Base-by-base conservation (phyloP, 2,113 vertebrate genomes). In the Aix galericulata region DNA sequence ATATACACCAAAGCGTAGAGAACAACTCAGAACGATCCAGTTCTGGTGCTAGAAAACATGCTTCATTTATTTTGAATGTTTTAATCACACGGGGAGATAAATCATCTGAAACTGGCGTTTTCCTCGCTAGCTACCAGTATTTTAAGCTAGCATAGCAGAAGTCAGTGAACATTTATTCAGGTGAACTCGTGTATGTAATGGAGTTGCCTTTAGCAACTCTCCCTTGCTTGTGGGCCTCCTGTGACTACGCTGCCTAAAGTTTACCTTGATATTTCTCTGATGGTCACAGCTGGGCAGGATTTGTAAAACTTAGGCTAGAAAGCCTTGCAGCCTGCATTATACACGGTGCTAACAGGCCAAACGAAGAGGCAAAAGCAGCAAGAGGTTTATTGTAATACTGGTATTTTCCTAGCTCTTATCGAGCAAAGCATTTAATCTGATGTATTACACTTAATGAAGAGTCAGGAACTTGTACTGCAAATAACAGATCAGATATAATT, bases 401-500 rank as follows among this genome's bases (percentile, higher is more conserved):
- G n/a, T 88, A 58, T 73, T 94, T 96, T 96, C 88, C 31, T 32
- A 87, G 80, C 80, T 85, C 31, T 94, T 82, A 95, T 85, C 0
- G 69, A 94, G 86, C 90, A 94, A 88, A 80, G 90, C 86, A 72
- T 95, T 97, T 97, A 96, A 95, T 93, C 83, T 93, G 91, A 96
- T 94, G 92, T 69, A 93, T 93, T 95, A 91, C 86, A 91, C 85
- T 94, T 96, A 94, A 97, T 94, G 92, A 96, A 96, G 95, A 97
- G 80, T 96, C 96, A 96, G 73, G 94, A 97, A 97, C 96, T 94
- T 95, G 90, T 60, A 89, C 64, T 96, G 91, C 94, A 87, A 95
- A 93, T 94, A 97, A 95, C 95, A 96, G 95, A 97, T 97, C 96
- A 97, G 89, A 95, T 96, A 96, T 97, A 97, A 97, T 97, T 97